Conservation (phyloP, 2,888 invertebrate species). For the Myopa testacea region DNA sequence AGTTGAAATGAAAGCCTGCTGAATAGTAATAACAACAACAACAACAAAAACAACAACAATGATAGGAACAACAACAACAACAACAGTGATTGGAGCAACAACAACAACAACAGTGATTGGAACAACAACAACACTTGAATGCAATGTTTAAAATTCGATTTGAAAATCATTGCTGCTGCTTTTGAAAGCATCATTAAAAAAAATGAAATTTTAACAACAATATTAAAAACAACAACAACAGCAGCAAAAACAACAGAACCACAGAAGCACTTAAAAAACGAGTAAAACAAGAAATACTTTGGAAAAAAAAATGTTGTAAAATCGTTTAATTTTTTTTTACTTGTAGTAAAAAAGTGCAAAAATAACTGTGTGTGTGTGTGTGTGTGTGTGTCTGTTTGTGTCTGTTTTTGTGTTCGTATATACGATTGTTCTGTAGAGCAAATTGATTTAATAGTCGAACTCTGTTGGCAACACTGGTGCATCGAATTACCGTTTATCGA, state of each 20-base stretch:
- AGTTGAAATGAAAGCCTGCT: slow-evolving; percentile 1
- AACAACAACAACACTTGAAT: not conserved
- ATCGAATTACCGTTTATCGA: too few relatives aligned
- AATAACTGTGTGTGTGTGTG: not conserved
- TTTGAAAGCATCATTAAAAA: slow-evolving; percentile 3
- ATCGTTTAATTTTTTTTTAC: too few relatives aligned
- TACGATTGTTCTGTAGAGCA: not conserved
- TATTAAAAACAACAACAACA: not conserved
- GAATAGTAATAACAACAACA: not conserved
- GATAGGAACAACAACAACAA: not conserved
- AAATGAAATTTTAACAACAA: not conserved
- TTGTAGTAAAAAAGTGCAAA: too few relatives aligned
- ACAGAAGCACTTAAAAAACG: not conserved
- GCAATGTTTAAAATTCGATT: slow-evolving; percentile 21
- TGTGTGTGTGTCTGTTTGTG: not conserved
- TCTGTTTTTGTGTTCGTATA: not conserved
- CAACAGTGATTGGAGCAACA: too few relatives aligned
- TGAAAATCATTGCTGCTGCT: not conserved
- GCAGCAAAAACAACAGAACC: not conserved
- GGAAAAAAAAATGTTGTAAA: too few relatives aligned
- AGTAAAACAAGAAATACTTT: not conserved
- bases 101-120: not conserved
- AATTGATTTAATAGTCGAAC: not conserved
- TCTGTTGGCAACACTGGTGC: not conserved
- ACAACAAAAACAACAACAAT: not conserved